phyloP scores from a whole-genome alignment of 2,888 invertebrate species.

The Meloe dianella region DNA sequence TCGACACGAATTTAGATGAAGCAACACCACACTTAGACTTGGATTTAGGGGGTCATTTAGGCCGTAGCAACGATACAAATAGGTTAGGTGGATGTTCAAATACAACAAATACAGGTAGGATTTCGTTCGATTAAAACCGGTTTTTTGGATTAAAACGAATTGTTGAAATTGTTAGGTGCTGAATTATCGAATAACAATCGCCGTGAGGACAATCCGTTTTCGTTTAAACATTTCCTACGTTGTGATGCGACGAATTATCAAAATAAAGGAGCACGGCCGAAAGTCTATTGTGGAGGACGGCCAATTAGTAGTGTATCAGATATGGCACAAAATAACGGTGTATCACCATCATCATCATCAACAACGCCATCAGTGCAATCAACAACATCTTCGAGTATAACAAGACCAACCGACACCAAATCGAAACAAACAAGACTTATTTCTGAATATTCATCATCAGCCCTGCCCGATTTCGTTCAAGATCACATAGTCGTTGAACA shows the following conservation, averaged over 20 bases:
- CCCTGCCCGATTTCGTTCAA: conserved; percentile 86
- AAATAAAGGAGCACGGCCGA: conserved; percentile 79
- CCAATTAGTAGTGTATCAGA: conserved; percentile 56
- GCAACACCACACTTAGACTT: conserved; percentile 41
- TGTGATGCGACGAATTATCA: conserved; percentile 70
- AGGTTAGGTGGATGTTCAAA: conserved; percentile 46
- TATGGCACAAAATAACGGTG: conserved; percentile 56
- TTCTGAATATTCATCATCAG: conserved; percentile 68
- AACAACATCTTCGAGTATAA: neutral
- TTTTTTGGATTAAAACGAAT: conserved; percentile 6
- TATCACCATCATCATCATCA: neutral
- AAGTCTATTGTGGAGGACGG: conserved; percentile 65
- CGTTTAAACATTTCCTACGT: conserved; percentile 84
- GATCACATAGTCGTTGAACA: conserved; percentile 86
- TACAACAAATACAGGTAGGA: conserved; percentile 40
- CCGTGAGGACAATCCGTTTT: conserved; percentile 78
- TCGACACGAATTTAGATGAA: conserved; percentile 35
- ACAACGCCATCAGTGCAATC: neutral
- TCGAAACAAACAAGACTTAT: conserved; percentile 59
- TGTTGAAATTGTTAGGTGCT: conserved; percentile 1
- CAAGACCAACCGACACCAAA: conserved; percentile 16
- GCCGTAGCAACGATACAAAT: conserved; percentile 41
- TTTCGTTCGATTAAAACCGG: conserved; percentile 13
- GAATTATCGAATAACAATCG: conserved; percentile 34
- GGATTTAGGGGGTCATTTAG: conserved; percentile 50